phyloP scores from a whole-genome alignment of 2,888 invertebrate species.

The Agrochola circellaris region DNA sequence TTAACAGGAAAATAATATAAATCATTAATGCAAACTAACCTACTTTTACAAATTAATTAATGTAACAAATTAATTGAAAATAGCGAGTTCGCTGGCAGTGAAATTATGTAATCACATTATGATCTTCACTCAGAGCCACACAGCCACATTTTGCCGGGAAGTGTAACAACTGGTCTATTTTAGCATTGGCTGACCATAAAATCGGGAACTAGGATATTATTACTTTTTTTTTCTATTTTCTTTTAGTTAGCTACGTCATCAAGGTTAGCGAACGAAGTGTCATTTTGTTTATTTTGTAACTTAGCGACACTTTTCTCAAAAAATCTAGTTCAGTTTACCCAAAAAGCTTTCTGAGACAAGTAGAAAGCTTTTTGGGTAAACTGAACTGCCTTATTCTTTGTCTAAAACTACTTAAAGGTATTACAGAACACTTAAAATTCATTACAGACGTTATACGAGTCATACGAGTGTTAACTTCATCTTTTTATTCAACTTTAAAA shows the following conservation, averaged over 20 bases:
- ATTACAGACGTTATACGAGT: background rate
- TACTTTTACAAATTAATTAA: slow-evolving; percentile 12
- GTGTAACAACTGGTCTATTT: slow-evolving; percentile 6
- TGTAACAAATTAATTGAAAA: slow-evolving; percentile 8
- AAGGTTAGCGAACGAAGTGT: too few species aligned
- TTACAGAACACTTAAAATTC: background rate
- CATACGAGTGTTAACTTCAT: background rate
- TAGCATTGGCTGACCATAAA: background rate
- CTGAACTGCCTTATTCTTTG: background rate
- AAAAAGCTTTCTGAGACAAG: too few species aligned
- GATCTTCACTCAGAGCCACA: background rate
- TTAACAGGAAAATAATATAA: slow-evolving; percentile 6
- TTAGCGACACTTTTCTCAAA: too few species aligned
- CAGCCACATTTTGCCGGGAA: background rate
- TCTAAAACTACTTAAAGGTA: background rate
- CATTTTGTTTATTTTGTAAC: background rate
- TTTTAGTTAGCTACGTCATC: background rate
- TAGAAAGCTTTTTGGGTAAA: background rate
- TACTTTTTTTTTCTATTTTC: too few species aligned
- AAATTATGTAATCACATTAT: background rate
- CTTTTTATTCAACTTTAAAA: background rate
- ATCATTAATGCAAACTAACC: background rate
- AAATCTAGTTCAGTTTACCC: background rate
- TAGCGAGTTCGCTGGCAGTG: background rate
- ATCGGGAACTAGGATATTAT: background rate